Conservation (phyloP, 37 sponge, comb jelly and placozoan species). For the Aphrocallistes beatrix region DNA sequence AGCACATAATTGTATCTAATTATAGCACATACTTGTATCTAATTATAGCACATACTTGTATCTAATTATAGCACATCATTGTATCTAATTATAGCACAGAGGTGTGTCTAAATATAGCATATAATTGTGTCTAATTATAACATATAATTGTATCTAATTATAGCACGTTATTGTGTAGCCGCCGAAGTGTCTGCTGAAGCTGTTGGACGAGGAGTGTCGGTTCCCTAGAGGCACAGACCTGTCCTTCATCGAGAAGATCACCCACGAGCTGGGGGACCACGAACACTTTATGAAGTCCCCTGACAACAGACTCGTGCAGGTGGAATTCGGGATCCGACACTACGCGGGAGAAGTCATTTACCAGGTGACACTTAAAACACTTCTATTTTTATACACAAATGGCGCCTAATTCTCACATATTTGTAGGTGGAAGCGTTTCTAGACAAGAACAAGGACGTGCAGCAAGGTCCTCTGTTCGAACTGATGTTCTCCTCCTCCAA, state of each 20-base stretch:
- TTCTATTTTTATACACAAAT: neutral
- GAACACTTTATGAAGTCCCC: conserved; percentile 53
- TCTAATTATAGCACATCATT: no score
- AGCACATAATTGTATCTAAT: no score
- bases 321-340: conserved; percentile 78
- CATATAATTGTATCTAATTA: no score
- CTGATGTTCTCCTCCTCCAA: conserved; percentile 48
- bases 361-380: no score
- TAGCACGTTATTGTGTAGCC: conserved; percentile 27
- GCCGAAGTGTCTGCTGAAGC: conserved; percentile 73
- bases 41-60: no score
- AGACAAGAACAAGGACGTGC: conserved; percentile 92
- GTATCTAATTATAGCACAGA: no score
- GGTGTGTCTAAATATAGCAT: neutral
- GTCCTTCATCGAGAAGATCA: conserved; percentile 69
- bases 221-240: conserved; percentile 82
- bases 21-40: no score
- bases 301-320: conserved; percentile 59
- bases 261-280: conserved; percentile 53
- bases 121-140: no score
- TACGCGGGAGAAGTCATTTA: conserved; percentile 87
- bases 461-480: conserved; percentile 81
- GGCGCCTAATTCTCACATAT: neutral
- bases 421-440: conserved; percentile 43
- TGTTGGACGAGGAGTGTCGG: conserved; percentile 85